Evolutionary conservation across 2,113 vertebrate species (phyloP).

Genomic region (Genyomyrus donnyi): DNA sequence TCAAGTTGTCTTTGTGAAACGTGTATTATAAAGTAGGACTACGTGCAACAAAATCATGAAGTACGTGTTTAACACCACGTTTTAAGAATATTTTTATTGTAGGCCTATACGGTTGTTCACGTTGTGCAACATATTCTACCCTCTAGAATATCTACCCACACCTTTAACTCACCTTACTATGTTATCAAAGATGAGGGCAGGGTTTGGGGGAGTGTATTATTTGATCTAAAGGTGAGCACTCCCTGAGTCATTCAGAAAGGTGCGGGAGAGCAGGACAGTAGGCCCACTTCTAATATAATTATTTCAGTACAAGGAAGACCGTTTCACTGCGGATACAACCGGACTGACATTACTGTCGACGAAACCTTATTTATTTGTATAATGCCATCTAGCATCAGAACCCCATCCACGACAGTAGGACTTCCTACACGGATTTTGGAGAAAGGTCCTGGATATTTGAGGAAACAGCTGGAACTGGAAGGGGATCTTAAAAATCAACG

Average conservation of each 20-base stretch:
- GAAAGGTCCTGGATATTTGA: slow-evolving; percentile 70
- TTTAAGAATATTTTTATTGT: not conserved
- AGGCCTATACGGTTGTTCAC: not conserved
- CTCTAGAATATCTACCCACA: not conserved
- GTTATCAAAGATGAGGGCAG: not conserved
- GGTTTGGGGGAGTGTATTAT: not conserved
- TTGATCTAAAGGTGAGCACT: not conserved
- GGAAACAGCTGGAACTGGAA: slow-evolving; percentile 60
- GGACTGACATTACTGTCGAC: not conserved
- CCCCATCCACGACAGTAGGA: slow-evolving; percentile 40
- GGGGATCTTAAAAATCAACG: slow-evolving; percentile 54
- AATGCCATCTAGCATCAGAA: not conserved
- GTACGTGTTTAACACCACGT: not conserved
- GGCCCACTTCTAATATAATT: not conserved
- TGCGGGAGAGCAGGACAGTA: not conserved
- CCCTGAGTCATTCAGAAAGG: not conserved
- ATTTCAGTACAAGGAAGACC: not conserved
- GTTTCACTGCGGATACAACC: not conserved
- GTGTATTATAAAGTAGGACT: not conserved
- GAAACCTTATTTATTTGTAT: not conserved
- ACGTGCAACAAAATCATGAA: not conserved
- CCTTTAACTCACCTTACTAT: not conserved
- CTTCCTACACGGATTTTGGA: slow-evolving; percentile 59
- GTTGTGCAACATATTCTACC: not conserved
- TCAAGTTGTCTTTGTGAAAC: not conserved